phyloP scores from a whole-genome alignment of 1,140 invertebrate genomes.

The Palaemon carinicauda region DNA sequence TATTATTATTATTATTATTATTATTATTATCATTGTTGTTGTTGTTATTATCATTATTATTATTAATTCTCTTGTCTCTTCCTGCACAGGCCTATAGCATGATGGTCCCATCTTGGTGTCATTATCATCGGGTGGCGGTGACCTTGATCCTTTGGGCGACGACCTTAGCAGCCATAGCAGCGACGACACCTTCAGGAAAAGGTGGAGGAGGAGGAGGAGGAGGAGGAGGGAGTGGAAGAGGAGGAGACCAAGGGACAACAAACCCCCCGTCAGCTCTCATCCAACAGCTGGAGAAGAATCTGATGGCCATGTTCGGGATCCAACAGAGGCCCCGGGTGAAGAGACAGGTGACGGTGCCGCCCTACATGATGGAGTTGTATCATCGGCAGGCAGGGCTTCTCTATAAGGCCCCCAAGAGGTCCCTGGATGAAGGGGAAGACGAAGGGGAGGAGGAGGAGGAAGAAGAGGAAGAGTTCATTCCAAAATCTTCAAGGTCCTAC shows the following conservation, averaged over 20 bases:
- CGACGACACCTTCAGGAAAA: slow-evolving; percentile 19
- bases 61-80: background rate
- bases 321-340: slow-evolving; percentile 10
- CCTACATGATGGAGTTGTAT: slow-evolving; percentile 48
- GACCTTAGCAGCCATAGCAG: background rate
- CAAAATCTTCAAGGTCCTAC: background rate
- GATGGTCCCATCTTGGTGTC: slow-evolving; percentile 33
- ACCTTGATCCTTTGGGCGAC: background rate
- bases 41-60: background rate
- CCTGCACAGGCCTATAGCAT: slow-evolving; percentile 40
- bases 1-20: background rate
- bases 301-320: slow-evolving; percentile 35
- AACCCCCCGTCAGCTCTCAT: background rate
- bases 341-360: slow-evolving; percentile 18
- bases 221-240: background rate
- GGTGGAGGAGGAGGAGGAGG: slow-evolving; percentile 34
- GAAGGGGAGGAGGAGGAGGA: background rate
- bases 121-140: slow-evolving; percentile 35
- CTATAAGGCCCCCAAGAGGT: no score
- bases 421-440: background rate
- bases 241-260: background rate
- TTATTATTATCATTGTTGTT: background rate
- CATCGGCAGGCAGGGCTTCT: background rate
- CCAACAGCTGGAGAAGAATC: slow-evolving; percentile 16
- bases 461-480: background rate